Base-by-base conservation (phyloP, 2,113 vertebrate genomes). In the Cinclus mexicanus region DNA sequence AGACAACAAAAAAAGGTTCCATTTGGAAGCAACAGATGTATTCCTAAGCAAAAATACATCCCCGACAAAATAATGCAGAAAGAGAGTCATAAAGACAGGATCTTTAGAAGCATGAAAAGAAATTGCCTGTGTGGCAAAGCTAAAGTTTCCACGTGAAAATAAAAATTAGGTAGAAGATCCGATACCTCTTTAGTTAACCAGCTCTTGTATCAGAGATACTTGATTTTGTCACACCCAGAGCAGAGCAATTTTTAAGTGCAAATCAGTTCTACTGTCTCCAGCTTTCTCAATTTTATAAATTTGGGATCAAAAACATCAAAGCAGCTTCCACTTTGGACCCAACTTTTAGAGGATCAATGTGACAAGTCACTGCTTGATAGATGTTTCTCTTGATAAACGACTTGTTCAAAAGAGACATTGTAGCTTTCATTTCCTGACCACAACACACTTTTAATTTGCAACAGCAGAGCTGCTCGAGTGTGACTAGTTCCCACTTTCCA, bases 351-450 rank as follows among this genome's bases (percentile, higher is more conserved):
- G 98, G 97, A 98, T 98, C 98, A 98, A 96, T 97, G 97, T 98
- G 98, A 98, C 98, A 98, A 98, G 97, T 97, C 97, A 95, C 97
- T 97, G 96, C 97, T 97, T 98, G 98, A 98, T 98, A 98, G 98
- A 98, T 98, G 98, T 98, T 98, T 98, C 98, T 98, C 97, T 98
- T 98, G 98, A 98, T 98, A 98, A 98, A 98, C 92, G 98, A 98
- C 98, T 98, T 98, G 97, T 98, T 98, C 98, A 98, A 98, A 98
- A 98, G 98, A 98, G 98, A 98, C 98, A 98, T 98, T 98, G 98
- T 98, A 98, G 98, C 98, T 98, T 98, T 98, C 98, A 98, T 98
- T 98, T 98, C 98, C 98, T 98, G 98, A 98, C 98, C 98, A 98
- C 98, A 98, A 98, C 98, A 98, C 98, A 98, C 98, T 98, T 98